These are phyloP conservation scores for Aphaenogaster rudis DNA, from an alignment of 1,140 invertebrate genomes.

Conservation along the genomic window DNA sequence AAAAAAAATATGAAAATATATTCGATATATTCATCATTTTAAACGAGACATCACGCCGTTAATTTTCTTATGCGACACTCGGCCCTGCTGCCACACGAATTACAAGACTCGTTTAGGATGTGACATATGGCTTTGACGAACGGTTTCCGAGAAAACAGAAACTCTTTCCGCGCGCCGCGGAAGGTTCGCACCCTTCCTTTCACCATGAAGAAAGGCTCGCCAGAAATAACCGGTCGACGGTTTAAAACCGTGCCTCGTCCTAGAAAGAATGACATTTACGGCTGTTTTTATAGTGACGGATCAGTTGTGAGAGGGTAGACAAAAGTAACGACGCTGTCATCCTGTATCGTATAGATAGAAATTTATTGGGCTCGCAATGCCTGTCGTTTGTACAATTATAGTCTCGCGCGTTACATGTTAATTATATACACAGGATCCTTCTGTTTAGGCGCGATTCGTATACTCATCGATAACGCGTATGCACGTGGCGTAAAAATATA, in stretches of 20 bases:
- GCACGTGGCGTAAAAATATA: constrained; percentile 39
- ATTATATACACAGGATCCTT: constrained; percentile 61
- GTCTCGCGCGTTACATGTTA: constrained; percentile 46
- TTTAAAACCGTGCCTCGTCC: constrained; percentile 14
- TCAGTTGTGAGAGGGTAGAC: neutral
- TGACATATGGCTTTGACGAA: constrained; percentile 82
- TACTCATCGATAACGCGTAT: constrained; percentile 49
- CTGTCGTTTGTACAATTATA: constrained; percentile 78
- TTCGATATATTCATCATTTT: constrained; percentile 77
- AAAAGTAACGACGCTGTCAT: neutral
- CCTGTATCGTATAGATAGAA: constrained; percentile 57
- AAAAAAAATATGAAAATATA: neutral
- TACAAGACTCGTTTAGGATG: constrained; percentile 71
- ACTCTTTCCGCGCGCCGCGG: constrained; percentile 60
- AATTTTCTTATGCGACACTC: constrained; percentile 79
- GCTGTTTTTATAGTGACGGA: constrained; percentile 28
- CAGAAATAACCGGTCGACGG: constrained; percentile 71
- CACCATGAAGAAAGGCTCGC: constrained; percentile 59
- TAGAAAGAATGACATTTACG: constrained; percentile 29
- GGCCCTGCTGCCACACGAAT: constrained; percentile 58
- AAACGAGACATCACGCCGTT: constrained; percentile 82
- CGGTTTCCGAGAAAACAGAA: constrained; percentile 82
- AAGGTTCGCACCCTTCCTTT: constrained; percentile 29
- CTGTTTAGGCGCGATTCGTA: constrained; percentile 10
- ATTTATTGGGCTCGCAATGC: constrained; percentile 67